phyloP scores from a whole-genome alignment of 2,888 invertebrate species.

The Cephus pulcher region DNA sequence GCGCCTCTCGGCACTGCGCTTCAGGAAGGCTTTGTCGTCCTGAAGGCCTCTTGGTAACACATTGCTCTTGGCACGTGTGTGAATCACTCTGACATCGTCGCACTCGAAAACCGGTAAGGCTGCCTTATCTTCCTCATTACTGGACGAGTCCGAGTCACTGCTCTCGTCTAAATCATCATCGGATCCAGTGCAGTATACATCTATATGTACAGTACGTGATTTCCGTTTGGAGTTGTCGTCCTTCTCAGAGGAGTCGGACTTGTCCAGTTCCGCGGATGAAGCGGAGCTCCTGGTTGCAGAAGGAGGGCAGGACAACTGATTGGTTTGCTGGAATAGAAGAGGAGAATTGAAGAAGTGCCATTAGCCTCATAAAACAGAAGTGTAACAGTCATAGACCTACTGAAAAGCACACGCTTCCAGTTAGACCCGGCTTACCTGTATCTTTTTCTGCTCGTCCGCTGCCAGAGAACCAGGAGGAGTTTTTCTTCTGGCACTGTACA shows the following conservation, averaged over 20 bases:
- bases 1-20: slow-evolving; percentile 40
- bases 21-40: slow-evolving; percentile 52
- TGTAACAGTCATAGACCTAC: not conserved
- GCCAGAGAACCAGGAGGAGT: slow-evolving; percentile 26
- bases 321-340: not conserved
- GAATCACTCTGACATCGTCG: slow-evolving; percentile 72
- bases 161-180: slow-evolving; percentile 61
- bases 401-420: not conserved
- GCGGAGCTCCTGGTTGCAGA: not conserved
- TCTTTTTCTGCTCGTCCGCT: slow-evolving; percentile 43
- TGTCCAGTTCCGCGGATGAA: slow-evolving; percentile 11
- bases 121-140: slow-evolving; percentile 66
- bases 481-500: slow-evolving; percentile 33
- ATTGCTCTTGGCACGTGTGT: slow-evolving; percentile 67
- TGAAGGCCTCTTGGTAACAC: slow-evolving; percentile 67
- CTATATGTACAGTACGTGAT: slow-evolving; percentile 79
- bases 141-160: slow-evolving; percentile 53
- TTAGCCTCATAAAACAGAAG: not conserved
- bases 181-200: slow-evolving; percentile 80
- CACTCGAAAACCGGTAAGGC: slow-evolving; percentile 76
- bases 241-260: slow-evolving; percentile 35
- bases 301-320: not conserved
- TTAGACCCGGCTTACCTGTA: slow-evolving; percentile 31
- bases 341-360: not conserved
- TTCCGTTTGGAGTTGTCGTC: slow-evolving; percentile 61